Base-by-base conservation (phyloP, 2,113 vertebrate genomes). In the Psilopsiagon aurifrons region DNA sequence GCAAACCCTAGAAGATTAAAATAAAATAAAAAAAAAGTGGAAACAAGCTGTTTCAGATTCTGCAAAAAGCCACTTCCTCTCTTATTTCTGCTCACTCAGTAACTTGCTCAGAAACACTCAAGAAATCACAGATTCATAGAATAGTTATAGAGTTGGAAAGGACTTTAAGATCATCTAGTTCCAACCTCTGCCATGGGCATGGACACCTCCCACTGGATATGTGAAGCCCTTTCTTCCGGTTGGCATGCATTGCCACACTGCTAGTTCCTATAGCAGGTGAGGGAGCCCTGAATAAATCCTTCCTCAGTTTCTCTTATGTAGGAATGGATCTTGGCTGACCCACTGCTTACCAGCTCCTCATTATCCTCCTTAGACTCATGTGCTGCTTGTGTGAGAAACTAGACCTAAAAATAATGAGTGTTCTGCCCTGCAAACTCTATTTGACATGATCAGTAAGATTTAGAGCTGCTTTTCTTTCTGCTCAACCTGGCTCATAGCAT, bases 1-100 rank as follows among this genome's bases (percentile, higher is more conserved):
- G 84, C 80, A 98, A 97, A 87, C 99, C 99, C 99, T 99, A 91
- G 49, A 92, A 95, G 62, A 82, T 70, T 41, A 97, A 97, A 94
- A 75, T 70, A 88, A 96, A 95, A 46, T 66, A 13, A 64, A n/a
- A 83, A 96, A 92, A 37, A 37, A 37, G 37, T 91, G 47, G 70
- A 90, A 96, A 90, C 76, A 74, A 71, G 39, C 18, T 89, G 59
- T 43, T 89, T 95, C 66, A 85, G 76, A 87, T 81, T 88, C 55
- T 80, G 67, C 89, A 41, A 92, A 83, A 54, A 87, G 10, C 31
- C 44, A 46, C 41, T 81, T 91, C 33, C 69, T 91, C 60, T 78
- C 33, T 55, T 76, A 64, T 64, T 90, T 78, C 77, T 85, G 46
- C 37, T 86, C n/a, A 83, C 37, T 70, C 52, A 76, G 11, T 67